Base-by-base conservation (phyloP, 2,113 vertebrate species). In the Taurulus bubalis region DNA sequence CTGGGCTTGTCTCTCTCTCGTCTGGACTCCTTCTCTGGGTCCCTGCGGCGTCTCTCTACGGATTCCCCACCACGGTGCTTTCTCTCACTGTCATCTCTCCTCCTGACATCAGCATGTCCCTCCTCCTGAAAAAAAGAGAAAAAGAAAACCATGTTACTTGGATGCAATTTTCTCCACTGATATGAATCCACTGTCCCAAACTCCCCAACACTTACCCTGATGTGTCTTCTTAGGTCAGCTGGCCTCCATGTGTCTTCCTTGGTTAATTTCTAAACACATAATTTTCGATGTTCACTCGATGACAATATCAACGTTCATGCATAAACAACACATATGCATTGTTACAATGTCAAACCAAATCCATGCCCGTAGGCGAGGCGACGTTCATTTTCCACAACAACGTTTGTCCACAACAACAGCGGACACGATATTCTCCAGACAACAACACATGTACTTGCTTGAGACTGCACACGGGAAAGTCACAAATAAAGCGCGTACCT, bases 211-310 rank as follows among this genome's bases (percentile, higher is more conserved):
- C 64, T 88, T 91, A 98, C 98, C 94, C 83, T 90, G 30, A 99
- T 90, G 67, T 98, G 93, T 89, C 85, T 97, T 73, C 90, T 95
- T 77, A 99, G 95, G 38, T 99, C 98, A 56, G 97, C 96, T 80
- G 96, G 73, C 91, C 92, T 97, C 98, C 98, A 99, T 47, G 98
- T 99, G 82, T 99, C 97, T 88, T 99, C 97, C 93, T 94, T 98
- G 55, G 95, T 95, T 92, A 94, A 91, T 95, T 93, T 96, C 97
- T 98, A 79, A 64, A 90, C n/a, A 80, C 79, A 91, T 0, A 71
- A 64, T 9, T 18, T 10, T 10, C 26, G 9, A 5, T 55, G 38
- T 36, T 80, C 8, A 80, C 4, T 28, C 0, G 59, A 26, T 22
- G 14, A 65, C 16, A 69, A 42, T 8, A 34, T 64, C 7, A n/a